A percentile compares a stretch with the other conserved stretches of the same genome.
phyloP scores from a whole-genome alignment of 2,888 invertebrate genomes.

The Esperia sulphurella region DNA sequence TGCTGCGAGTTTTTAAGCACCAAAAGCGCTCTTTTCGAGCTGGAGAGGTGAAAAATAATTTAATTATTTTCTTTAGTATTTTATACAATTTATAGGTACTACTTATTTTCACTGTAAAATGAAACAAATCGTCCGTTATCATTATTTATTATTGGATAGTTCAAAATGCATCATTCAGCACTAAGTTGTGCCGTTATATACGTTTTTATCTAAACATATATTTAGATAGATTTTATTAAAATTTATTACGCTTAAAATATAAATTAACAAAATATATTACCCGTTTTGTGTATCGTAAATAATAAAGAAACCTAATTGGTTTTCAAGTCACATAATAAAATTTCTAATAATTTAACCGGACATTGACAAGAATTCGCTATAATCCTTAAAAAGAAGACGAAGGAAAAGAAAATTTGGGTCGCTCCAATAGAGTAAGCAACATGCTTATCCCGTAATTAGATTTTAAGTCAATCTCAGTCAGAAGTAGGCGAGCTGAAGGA shows the following conservation, averaged over 20 bases:
- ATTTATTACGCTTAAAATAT: slow-evolving; percentile 18
- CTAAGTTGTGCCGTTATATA: slow-evolving; percentile 42
- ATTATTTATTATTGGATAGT: slow-evolving; percentile 56
- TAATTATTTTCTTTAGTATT: too few relatives aligned
- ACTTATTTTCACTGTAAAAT: slow-evolving; percentile 19
- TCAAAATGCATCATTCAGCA: slow-evolving; percentile 63
- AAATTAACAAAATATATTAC: slow-evolving; percentile 29
- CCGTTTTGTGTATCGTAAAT: slow-evolving; percentile 26
- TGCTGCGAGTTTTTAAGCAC: too few relatives aligned
- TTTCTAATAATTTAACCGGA: too few relatives aligned
- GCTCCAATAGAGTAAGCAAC: too few relatives aligned
- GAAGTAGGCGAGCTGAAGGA: too few relatives aligned
- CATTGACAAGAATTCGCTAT: too few relatives aligned
- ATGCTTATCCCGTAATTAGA: too few relatives aligned
- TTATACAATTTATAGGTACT: neutral
- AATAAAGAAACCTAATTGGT: neutral
- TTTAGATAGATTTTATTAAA: slow-evolving; percentile 41
- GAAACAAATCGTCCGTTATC: slow-evolving; percentile 43
- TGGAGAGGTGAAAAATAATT: too few relatives aligned
- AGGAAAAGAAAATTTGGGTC: too few relatives aligned
- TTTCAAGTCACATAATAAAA: neutral
- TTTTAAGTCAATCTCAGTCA: too few relatives aligned
- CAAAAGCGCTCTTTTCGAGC: too few relatives aligned
- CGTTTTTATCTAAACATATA: slow-evolving; percentile 61
- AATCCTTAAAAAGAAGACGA: too few relatives aligned